Base-by-base conservation (phyloP, 2,113 vertebrate species). In the Aviceda subcristata region DNA sequence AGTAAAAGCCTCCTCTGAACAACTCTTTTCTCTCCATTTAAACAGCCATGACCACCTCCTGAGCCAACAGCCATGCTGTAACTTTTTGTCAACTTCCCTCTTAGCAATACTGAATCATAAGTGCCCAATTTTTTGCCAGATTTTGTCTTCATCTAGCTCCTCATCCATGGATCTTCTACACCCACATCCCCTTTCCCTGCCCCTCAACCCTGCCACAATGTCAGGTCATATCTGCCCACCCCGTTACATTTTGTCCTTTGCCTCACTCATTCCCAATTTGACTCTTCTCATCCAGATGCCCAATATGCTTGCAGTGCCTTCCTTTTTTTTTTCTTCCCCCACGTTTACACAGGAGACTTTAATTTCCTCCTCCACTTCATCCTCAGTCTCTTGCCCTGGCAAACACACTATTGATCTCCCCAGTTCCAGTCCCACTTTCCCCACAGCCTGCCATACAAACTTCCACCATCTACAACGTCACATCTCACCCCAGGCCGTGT, bases 401-500 rank as follows among this genome's bases (percentile, higher is more conserved):
- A 68, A 57, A 55, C 18, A 16, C 11, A 11, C 11, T 43, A 32
- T 64, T 68, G 21, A 26, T 46, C 16, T 53, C 19, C 32, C 10
- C 18, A 23, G 8, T 93, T 84, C 27, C 53, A 72, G 39, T 48
- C 4, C 13, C 11, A 6, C 34, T 72, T 83, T 77, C 36, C 48
- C 30, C 41, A 21, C 13, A 86, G 17, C 7, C 50, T 51, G 24
- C 9, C 45, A 39, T 29, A 56, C 5, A 67, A 46, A 1, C 7
- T 79, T 73, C 20, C 21, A 32, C 12, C 19, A 30, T 26, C n/a
- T 41, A 45, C 41, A 78, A 4, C 13, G 15, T 64, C 13, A 13
- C 4, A 15, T 16, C 27, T 41, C 21, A 50, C 60, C 5, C 7
- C 51, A 62, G 55, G 30, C 3, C 0, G 0, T 36, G 21, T 74